Percentiles rank a stretch among this genome's conserved stretches.
Conservation (phyloP, 2,113 vertebrate genomes). For the Camelus bactrianus region DNA sequence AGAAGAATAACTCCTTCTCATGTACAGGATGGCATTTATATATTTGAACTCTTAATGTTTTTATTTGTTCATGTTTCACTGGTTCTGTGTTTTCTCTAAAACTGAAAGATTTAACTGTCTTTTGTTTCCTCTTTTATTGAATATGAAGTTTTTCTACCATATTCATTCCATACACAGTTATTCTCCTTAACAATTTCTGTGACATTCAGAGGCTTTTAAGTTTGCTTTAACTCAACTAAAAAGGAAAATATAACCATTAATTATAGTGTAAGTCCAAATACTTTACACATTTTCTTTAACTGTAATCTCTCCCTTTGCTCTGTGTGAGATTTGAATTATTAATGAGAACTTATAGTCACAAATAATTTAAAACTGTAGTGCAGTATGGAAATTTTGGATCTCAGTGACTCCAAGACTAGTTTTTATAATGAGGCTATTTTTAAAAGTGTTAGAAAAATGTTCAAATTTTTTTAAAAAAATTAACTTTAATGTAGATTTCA, state of each 20-base stretch:
- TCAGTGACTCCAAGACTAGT: background rate
- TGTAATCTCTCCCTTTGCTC: slow-evolving; percentile 21
- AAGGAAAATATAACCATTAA: slow-evolving; percentile 34
- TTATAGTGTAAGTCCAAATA: slow-evolving; percentile 40
- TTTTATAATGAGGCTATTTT: background rate
- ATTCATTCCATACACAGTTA: background rate
- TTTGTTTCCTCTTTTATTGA: background rate
- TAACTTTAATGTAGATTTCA: background rate
- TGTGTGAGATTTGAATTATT: background rate
- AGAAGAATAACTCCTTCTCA: background rate
- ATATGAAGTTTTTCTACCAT: background rate
- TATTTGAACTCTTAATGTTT: background rate
- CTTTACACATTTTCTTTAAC: slow-evolving; percentile 11
- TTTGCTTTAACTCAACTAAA: slow-evolving; percentile 14
- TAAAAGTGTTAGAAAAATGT: background rate
- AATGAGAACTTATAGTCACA: slow-evolving; percentile 19
- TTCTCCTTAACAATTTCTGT: slow-evolving; percentile 12
- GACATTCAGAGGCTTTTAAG: slow-evolving; percentile 17
- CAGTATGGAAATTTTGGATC: background rate
- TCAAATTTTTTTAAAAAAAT: background rate
- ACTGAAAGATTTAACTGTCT: background rate
- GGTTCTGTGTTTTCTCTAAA: background rate
- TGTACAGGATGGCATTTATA: slow-evolving; percentile 10
- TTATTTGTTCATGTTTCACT: background rate
- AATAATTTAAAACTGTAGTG: background rate